Conservation (phyloP, 2,888 invertebrate genomes). For the Blera fallax region DNA sequence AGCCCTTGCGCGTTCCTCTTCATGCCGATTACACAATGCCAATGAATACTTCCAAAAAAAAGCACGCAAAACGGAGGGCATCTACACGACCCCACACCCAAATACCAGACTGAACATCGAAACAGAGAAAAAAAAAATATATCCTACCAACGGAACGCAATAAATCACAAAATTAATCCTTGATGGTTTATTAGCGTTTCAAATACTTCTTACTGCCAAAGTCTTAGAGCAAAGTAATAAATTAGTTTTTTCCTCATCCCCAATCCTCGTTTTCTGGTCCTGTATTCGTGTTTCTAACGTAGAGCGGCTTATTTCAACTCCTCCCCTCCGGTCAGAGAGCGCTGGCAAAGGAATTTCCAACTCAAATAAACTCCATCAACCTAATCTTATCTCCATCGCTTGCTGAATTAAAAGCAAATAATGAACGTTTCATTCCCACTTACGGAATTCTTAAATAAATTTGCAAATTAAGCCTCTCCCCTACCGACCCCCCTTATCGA, state of each 20-base stretch:
- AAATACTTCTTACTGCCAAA: constrained; percentile 70
- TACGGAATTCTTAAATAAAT: constrained; percentile 66
- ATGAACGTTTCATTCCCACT: constrained; percentile 65
- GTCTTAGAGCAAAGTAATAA: constrained; percentile 68
- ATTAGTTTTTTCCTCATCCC: constrained; percentile 48
- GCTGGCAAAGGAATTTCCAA: constrained; percentile 22
- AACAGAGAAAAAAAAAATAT: constrained; percentile 16
- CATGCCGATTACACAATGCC: neutral
- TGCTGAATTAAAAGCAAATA: constrained; percentile 72
- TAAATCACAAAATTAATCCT: constrained; percentile 81
- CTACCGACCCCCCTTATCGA: too few relatives aligned
- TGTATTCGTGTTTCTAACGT: constrained; percentile 9
- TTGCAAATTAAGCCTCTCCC: constrained; percentile 52
- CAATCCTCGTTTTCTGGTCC: neutral
- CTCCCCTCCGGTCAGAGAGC: neutral
- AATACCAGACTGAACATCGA: neutral
- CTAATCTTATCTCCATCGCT: constrained; percentile 70
- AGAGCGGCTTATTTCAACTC: neutral
- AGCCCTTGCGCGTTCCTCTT: neutral
- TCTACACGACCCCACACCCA: neutral
- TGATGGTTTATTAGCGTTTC: constrained; percentile 79
- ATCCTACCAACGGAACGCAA: constrained; percentile 73
- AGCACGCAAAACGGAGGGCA: neutral
- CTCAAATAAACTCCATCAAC: constrained; percentile 68
- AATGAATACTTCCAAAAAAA: neutral